Evolutionary conservation across 23 tunicate species (phyloP).

Genomic region (Halocynthia aurantium): DNA sequence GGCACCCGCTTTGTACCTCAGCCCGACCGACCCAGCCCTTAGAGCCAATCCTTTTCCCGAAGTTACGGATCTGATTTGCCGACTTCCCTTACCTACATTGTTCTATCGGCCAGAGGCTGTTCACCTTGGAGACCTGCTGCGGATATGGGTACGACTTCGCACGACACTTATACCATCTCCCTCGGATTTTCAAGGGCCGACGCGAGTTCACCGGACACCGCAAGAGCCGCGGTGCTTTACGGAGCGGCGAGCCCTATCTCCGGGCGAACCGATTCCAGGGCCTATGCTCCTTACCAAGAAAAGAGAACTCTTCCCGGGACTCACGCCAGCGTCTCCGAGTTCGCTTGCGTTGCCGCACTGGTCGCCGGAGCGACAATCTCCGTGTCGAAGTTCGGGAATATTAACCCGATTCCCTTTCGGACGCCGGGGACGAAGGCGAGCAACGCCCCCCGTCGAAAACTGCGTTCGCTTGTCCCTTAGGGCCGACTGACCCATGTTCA

Average conservation of each 20-base stretch:
- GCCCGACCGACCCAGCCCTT: constrained; percentile 56
- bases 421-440: not conserved
- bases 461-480: constrained; percentile 29
- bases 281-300: constrained; percentile 25
- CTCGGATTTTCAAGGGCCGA: constrained; percentile 62
- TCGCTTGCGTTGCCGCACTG: constrained; percentile 35
- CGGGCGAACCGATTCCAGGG: constrained; percentile 49
- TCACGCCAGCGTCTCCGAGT: constrained; percentile 16
- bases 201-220: constrained; percentile 53
- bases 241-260: constrained; percentile 32
- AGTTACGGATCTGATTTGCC: constrained; percentile 46
- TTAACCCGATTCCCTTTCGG: constrained; percentile 42
- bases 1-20: constrained; percentile 30
- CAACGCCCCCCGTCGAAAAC: constrained; percentile 1
- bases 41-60: constrained; percentile 39
- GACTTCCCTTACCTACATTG: constrained; percentile 51
- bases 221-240: constrained; percentile 37
- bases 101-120: no score
- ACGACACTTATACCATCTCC: constrained; percentile 1
- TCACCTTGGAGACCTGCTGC: constrained; percentile 80
- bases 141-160: constrained; percentile 66
- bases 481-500: constrained; percentile 68
- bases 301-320: constrained; percentile 51
- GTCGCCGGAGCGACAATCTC: constrained; percentile 14
- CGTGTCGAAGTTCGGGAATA: constrained; percentile 38